Evolutionary conservation across 2,797 vertebrate species (phyloP).

Genomic region (Mareca strepera): DNA sequence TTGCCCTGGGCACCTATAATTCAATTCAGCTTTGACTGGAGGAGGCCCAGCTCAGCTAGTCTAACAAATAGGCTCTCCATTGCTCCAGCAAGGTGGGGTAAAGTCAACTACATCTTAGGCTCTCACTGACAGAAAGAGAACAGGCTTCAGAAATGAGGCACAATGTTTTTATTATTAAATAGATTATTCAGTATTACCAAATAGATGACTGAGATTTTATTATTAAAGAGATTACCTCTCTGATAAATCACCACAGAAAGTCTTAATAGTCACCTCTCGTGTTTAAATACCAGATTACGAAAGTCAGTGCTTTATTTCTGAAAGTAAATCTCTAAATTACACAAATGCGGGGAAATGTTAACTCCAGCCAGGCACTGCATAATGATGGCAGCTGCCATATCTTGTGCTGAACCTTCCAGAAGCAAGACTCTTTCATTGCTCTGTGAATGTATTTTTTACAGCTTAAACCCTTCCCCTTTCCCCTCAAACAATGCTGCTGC

Average conservation of each 20-base stretch:
- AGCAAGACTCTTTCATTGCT: neutral
- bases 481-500: fast-evolving
- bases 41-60: neutral
- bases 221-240: neutral
- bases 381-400: neutral
- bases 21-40: neutral
- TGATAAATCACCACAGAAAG: neutral
- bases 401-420: neutral
- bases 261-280: neutral
- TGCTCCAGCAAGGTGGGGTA: neutral
- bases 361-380: neutral
- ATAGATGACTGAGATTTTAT: neutral
- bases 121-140: neutral
- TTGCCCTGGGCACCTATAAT: neutral
- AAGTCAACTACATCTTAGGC: neutral
- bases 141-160: neutral
- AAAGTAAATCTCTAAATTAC: neutral
- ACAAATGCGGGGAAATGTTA: neutral
- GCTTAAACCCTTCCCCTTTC: neutral
- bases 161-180: neutral
- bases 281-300: neutral
- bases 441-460: neutral
- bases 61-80: neutral
- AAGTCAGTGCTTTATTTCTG: neutral
- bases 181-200: neutral